Base-by-base conservation (phyloP, 1,140 invertebrate genomes). In the Drosophila mojavensis region DNA sequence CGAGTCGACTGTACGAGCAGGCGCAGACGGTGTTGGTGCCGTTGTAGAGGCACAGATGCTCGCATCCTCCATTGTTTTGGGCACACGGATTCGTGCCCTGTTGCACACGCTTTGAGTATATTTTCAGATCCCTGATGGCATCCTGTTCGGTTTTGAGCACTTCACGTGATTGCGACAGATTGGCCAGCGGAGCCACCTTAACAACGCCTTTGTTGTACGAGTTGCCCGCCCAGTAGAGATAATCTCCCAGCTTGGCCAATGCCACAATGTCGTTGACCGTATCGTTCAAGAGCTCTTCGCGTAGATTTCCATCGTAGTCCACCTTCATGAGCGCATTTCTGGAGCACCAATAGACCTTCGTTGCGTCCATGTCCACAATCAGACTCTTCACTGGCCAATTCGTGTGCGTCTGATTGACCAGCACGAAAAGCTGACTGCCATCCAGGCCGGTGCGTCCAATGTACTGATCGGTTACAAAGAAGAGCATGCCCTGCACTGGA, bases 341-440 rank as follows among this genome's bases (percentile, higher is more conserved):
- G 78, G 76, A 78, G 78, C 96, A 96, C 96, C 98, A 99, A 92
- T 99, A 99, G 4, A 99, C 94, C 64, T 95, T 95, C 58, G 94
- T 94, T 24, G 94, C 94, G 4, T 95, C 94, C 26, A 95, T 94
- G 91, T 98, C 97, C 9, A 98, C 89, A 0, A 96, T 95, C 5
- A 98, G 94, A 17, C 95, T 94, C 10, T 93, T 94, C 0, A 98
- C 94, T 0, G 78, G 68, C 78, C 70, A 81, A 56, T 72, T 84
- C 5, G 97, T 90, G 0, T 94, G 91, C 4, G 91, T 93, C 30
- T 97, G 93, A 43, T 92, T 92, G 0, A 91, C 91, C 50, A 92
- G 17, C 0, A 92, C 55, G 41, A 92, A 91, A 0, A 76, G 69
- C 30, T 95, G 94, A n/a, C 94, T 94, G 0, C 97, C 97, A 92